A percentile compares a stretch with the other conserved stretches of the same genome.
Conservation (phyloP, 2,113 vertebrate genomes). For the Pycnonotus jocosus region DNA sequence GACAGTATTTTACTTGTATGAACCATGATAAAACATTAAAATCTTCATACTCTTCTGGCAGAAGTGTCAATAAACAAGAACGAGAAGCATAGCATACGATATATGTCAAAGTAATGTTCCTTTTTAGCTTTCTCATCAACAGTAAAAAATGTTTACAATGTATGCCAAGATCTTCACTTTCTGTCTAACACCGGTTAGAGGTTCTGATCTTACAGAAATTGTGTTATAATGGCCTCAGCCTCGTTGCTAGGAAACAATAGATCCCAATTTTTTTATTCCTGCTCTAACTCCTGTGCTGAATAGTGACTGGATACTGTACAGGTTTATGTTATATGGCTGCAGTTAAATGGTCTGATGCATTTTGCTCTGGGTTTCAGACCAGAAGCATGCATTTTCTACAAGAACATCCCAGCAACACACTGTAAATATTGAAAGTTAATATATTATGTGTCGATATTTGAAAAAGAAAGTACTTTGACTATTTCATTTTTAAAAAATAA, state of each 20-base stretch:
- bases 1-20: constrained; percentile 78
- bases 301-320: constrained; percentile 79
- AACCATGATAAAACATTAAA: constrained; percentile 73
- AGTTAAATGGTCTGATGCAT: constrained; percentile 79
- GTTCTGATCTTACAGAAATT: constrained; percentile 76
- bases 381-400: constrained; percentile 84
- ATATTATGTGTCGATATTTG: constrained; percentile 83
- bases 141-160: constrained; percentile 77
- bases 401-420: constrained; percentile 76
- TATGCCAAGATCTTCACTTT: constrained; percentile 77
- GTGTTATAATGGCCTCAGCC: constrained; percentile 75
- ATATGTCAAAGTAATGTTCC: constrained; percentile 68
- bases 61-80: constrained; percentile 66
- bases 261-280: constrained; percentile 77
- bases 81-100: constrained; percentile 63
- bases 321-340: constrained; percentile 78
- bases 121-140: constrained; percentile 74
- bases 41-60: constrained; percentile 67
- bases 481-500: constrained; percentile 87
- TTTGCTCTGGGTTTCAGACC: constrained; percentile 80
- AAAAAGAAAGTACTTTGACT: constrained; percentile 84
- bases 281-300: constrained; percentile 77
- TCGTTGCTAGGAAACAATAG: constrained; percentile 79
- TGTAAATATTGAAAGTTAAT: constrained; percentile 81
- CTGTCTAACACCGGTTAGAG: constrained; percentile 73